These are phyloP conservation scores for Beris chalybata DNA, from an alignment of 2,888 invertebrate genomes.

Conservation along the genomic window DNA sequence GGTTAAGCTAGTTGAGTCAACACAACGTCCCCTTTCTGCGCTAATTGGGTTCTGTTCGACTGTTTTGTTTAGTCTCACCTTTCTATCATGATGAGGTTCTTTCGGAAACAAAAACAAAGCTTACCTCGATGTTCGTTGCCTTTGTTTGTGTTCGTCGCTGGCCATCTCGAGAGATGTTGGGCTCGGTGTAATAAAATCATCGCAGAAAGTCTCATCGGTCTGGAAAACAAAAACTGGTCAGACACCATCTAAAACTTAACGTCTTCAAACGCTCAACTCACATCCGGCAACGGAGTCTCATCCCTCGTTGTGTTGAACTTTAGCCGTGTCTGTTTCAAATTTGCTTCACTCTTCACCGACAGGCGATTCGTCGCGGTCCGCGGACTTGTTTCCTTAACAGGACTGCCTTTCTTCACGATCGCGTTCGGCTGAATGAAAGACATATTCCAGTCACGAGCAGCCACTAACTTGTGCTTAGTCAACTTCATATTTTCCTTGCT, in stretches of 20 bases:
- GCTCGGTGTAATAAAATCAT: slow-evolving; percentile 48
- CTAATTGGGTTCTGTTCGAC: no score
- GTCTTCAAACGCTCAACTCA: neutral
- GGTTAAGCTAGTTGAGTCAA: no score
- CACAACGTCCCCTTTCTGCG: no score
- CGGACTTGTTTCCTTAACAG: neutral
- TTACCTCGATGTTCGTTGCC: slow-evolving; percentile 28
- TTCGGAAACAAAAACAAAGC: no score
- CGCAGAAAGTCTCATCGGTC: slow-evolving; percentile 41
- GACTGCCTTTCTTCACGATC: neutral
- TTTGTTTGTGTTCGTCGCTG: slow-evolving; percentile 42
- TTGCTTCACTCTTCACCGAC: slow-evolving; percentile 41
- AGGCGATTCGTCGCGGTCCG: slow-evolving; percentile 34
- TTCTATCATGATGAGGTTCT: no score
- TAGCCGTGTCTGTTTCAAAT: slow-evolving; percentile 46
- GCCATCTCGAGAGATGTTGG: slow-evolving; percentile 43
- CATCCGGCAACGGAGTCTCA: slow-evolving; percentile 11
- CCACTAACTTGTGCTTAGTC: neutral
- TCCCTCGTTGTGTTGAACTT: slow-evolving; percentile 13
- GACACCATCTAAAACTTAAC: slow-evolving; percentile 2
- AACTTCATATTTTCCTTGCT: slow-evolving; percentile 5
- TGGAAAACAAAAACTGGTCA: slow-evolving; percentile 14
- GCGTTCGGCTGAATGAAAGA: slow-evolving; percentile 16
- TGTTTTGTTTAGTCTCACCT: no score
- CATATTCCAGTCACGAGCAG: slow-evolving; percentile 12